Evolutionary conservation across 2,797 vertebrate genomes (phyloP).

Genomic region (Sebastes oblongus): DNA sequence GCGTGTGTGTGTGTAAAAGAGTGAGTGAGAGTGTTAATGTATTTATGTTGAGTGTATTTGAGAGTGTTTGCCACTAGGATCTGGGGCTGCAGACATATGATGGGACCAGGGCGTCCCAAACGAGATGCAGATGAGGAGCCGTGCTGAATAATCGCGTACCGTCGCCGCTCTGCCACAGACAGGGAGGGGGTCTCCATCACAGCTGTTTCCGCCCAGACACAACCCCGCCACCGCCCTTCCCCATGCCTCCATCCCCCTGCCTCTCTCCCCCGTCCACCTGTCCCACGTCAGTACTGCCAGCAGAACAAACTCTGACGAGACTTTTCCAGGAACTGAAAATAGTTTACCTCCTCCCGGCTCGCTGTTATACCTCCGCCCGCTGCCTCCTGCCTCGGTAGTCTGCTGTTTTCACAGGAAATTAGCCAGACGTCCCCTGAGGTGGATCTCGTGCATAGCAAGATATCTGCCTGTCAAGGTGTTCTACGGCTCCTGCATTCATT

Average conservation of each 20-base stretch:
- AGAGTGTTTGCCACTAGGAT: conserved; percentile 31
- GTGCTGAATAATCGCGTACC: conserved; percentile 61
- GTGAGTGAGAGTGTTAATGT: conserved; percentile 27
- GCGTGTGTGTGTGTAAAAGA: neutral
- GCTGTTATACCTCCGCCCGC: conserved; percentile 58
- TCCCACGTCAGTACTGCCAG: conserved; percentile 42
- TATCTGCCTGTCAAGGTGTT: conserved; percentile 77
- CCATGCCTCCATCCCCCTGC: neutral
- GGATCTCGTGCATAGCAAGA: conserved; percentile 67
- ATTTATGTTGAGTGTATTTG: conserved; percentile 37
- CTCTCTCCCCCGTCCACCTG: conserved; percentile 24
- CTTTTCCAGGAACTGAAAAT: conserved; percentile 55
- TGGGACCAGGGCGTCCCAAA: conserved; percentile 42
- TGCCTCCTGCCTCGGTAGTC: conserved; percentile 62
- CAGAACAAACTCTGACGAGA: conserved; percentile 49
- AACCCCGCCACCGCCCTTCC: conserved; percentile 6
- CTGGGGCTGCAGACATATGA: conserved; percentile 37
- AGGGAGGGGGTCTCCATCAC: conserved; percentile 37
- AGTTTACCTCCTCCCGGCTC: conserved; percentile 60
- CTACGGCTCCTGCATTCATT: conserved; percentile 61
- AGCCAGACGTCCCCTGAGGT: conserved; percentile 77
- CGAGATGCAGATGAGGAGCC: conserved; percentile 68
- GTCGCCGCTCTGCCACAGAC: conserved; percentile 38
- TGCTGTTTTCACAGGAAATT: conserved; percentile 81
- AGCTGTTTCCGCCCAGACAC: conserved; percentile 53